Percentiles rank a stretch among this genome's conserved stretches.
phyloP scores from a whole-genome alignment of 1,140 invertebrate species.

The Neelides sp. region DNA sequence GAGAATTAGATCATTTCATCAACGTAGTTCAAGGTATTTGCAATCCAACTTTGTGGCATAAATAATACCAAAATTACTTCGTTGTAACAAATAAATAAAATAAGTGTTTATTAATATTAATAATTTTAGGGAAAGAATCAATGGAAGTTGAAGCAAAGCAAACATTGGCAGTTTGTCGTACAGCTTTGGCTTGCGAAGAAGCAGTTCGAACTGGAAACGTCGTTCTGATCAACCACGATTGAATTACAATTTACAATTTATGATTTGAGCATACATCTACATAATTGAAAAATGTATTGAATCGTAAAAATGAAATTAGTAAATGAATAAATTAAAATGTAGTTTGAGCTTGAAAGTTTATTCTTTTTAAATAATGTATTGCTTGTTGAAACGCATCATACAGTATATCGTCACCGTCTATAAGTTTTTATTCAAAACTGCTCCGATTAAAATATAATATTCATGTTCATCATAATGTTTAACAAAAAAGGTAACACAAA shows the following conservation, averaged over 20 bases:
- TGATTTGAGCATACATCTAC: not conserved
- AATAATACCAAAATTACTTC: slow-evolving; percentile 1
- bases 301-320: no score
- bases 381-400: no score
- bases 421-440: no score
- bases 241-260: no score
- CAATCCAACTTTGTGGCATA: slow-evolving; percentile 1
- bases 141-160: slow-evolving; percentile 39
- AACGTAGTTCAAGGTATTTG: slow-evolving; percentile 47
- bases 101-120: slow-evolving; percentile 18
- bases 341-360: no score
- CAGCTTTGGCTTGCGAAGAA: slow-evolving; percentile 44
- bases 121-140: slow-evolving; percentile 35
- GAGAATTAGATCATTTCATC: slow-evolving; percentile 52
- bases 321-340: no score
- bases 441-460: no score
- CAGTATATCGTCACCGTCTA: no score
- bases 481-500: no score
- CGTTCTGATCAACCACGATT: slow-evolving; percentile 36
- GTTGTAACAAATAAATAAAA: not conserved
- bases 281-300: not conserved
- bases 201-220: slow-evolving; percentile 41
- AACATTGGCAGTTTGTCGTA: slow-evolving; percentile 43
- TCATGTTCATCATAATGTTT: no score
- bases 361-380: no score